These are phyloP conservation scores for Epizoanthus rinbou DNA, from an alignment of 92 coral and sea anemone species.

Conservation along the genomic window DNA sequence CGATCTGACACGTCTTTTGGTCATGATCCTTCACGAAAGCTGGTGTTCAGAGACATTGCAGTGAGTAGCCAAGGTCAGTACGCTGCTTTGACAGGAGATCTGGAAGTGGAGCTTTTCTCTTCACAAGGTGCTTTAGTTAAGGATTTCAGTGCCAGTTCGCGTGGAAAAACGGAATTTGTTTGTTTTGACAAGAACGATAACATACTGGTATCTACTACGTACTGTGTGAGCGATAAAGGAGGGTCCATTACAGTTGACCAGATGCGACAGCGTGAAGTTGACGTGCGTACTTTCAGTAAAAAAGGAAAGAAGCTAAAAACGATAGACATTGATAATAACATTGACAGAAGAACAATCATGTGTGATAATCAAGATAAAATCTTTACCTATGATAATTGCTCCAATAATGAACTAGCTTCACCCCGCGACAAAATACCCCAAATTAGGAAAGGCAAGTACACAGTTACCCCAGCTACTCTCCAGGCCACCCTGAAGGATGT, in stretches of 20 bases:
- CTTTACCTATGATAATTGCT: background rate
- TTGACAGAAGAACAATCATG: background rate
- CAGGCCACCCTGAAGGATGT: background rate
- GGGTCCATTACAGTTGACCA: too few relatives aligned
- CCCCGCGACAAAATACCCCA: too few relatives aligned
- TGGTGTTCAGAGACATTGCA: background rate
- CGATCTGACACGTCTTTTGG: conserved; percentile 2
- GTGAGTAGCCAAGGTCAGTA: background rate
- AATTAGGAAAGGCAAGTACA: background rate
- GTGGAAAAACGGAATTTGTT: background rate
- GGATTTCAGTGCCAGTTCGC: background rate
- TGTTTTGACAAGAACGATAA: background rate
- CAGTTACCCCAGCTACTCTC: background rate
- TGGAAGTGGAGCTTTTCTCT: background rate
- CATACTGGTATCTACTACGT: background rate
- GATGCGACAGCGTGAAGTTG: background rate
- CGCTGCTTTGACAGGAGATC: background rate
- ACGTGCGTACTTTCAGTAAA: background rate
- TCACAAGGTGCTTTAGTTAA: background rate
- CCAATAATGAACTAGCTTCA: too few relatives aligned
- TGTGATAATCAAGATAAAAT: background rate
- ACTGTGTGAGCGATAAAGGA: background rate
- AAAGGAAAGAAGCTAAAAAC: background rate
- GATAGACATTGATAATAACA: background rate
- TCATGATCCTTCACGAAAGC: too few relatives aligned